Evolutionary conservation across 2,113 vertebrate species (phyloP).

Genomic region (Apodemus speciosus): DNA sequence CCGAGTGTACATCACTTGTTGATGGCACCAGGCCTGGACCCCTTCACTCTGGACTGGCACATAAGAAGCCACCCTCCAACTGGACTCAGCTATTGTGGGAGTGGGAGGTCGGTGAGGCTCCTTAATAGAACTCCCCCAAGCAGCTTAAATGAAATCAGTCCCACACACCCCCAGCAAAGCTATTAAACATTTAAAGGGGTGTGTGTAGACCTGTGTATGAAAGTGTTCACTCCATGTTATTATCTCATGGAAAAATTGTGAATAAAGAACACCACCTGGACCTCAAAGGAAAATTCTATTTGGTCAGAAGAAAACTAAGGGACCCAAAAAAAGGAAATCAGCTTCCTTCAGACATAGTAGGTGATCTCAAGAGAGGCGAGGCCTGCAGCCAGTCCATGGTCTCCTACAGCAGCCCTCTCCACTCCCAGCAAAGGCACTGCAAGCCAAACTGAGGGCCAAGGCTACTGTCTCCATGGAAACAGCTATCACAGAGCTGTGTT

Average conservation of each 20-base stretch:
- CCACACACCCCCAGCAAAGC: neutral
- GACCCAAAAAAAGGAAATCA: neutral
- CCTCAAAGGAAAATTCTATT: constrained; percentile 51
- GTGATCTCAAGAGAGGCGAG: neutral
- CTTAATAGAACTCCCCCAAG: neutral
- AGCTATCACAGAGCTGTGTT: constrained; percentile 59
- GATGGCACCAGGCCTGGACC: neutral
- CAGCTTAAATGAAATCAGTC: constrained; percentile 19
- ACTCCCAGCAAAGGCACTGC: constrained; percentile 64
- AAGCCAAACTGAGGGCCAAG: constrained; percentile 37
- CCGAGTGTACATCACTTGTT: neutral
- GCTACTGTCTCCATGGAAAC: constrained; percentile 71
- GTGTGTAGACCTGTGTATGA: neutral
- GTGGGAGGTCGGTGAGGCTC: neutral
- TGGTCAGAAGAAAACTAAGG: constrained; percentile 15
- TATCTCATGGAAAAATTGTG: constrained; percentile 22
- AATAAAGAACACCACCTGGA: constrained; percentile 39
- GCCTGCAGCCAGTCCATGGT: neutral
- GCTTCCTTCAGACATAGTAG: constrained; percentile 13
- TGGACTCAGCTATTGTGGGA: neutral
- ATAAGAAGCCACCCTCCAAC: neutral
- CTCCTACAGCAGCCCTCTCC: constrained; percentile 25
- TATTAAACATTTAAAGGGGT: neutral
- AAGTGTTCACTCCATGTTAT: constrained; percentile 16
- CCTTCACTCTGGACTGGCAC: neutral